These are phyloP conservation scores for Osmerus mordax DNA, from an alignment of 2,113 vertebrate species.

Conservation along the genomic window DNA sequence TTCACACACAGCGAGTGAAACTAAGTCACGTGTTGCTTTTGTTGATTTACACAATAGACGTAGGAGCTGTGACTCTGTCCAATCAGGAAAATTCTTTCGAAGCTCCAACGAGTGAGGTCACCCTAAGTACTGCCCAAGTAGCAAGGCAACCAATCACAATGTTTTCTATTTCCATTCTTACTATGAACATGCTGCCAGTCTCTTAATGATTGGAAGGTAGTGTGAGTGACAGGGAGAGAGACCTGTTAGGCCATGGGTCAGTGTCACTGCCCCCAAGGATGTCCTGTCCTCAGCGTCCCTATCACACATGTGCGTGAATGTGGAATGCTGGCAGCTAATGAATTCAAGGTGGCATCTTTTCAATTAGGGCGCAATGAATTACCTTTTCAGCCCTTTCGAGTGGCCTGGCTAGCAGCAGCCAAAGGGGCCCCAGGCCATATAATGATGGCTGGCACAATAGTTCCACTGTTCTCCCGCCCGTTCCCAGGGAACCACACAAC, in stretches of 20 bases:
- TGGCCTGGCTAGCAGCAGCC: slow-evolving; percentile 64
- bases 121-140: slow-evolving; percentile 33
- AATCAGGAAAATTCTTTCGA: slow-evolving; percentile 34
- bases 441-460: slow-evolving; percentile 79
- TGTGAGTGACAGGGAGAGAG: slow-evolving; percentile 42
- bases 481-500: slow-evolving; percentile 81
- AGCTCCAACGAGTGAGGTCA: slow-evolving; percentile 29
- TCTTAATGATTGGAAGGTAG: slow-evolving; percentile 50
- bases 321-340: slow-evolving; percentile 62
- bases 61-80: slow-evolving; percentile 31
- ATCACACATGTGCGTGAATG: slow-evolving; percentile 57
- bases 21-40: slow-evolving; percentile 31
- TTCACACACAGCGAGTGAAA: slow-evolving; percentile 27
- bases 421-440: slow-evolving; percentile 66
- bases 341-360: slow-evolving; percentile 74
- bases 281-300: slow-evolving; percentile 51
- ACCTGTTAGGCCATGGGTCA: slow-evolving; percentile 49
- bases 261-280: slow-evolving; percentile 40
- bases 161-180: slow-evolving; percentile 19
- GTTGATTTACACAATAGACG: slow-evolving; percentile 26
- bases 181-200: slow-evolving; percentile 28
- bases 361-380: slow-evolving; percentile 71
- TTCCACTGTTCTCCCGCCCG: slow-evolving; percentile 69
- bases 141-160: slow-evolving; percentile 33
- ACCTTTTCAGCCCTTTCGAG: slow-evolving; percentile 75